Evolutionary conservation across 2,888 invertebrate species (phyloP).

Genomic region (Sipha maydis): DNA sequence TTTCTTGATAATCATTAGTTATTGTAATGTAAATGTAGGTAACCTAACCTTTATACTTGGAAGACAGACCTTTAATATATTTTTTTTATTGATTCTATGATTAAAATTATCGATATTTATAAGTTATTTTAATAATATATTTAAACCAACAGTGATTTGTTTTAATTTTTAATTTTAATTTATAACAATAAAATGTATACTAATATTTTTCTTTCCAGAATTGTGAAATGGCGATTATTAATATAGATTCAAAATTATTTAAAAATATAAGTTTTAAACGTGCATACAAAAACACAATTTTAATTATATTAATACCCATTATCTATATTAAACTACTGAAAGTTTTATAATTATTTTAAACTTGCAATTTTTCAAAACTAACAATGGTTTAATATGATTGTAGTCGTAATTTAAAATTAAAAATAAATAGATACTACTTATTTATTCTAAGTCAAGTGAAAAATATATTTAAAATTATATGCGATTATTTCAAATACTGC

Average conservation of each 20-base stretch:
- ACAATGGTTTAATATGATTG: neutral
- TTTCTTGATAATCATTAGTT: neutral
- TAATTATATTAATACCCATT: neutral
- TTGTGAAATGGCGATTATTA: neutral
- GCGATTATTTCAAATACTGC: neutral
- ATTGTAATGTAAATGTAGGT: neutral
- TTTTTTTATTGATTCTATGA: neutral
- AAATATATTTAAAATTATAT: neutral
- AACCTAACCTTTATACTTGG: neutral
- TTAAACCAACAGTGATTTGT: neutral
- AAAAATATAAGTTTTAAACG: neutral
- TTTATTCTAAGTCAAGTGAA: neutral
- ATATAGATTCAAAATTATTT: neutral
- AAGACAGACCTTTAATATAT: neutral
- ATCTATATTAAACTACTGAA: neutral
- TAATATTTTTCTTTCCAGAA: neutral
- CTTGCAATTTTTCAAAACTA: neutral
- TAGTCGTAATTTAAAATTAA: neutral
- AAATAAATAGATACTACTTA: neutral
- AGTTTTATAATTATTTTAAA: neutral
- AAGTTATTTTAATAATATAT: neutral
- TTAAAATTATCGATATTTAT: neutral
- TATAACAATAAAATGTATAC: neutral
- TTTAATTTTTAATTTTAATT: neutral
- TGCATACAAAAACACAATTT: neutral